Conservation (phyloP, 1,140 invertebrate genomes). For the Cydia splendana region DNA sequence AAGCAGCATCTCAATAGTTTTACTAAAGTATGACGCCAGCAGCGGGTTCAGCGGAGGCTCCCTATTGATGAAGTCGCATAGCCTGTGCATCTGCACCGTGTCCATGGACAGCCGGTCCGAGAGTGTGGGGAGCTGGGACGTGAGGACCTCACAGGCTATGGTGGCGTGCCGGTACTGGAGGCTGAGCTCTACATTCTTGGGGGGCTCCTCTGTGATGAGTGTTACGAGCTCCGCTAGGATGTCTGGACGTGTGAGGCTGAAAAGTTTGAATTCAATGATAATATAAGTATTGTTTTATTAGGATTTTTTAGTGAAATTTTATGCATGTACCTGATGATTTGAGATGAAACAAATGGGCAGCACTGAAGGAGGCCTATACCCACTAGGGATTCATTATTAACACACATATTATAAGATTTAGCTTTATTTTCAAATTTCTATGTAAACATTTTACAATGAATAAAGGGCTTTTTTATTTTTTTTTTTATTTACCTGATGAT, state of each 20-base stretch:
- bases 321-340: too few relatives aligned
- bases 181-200: constrained; percentile 87
- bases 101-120: constrained; percentile 92
- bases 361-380: too few relatives aligned
- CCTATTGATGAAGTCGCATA: constrained; percentile 94
- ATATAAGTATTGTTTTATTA: too few relatives aligned
- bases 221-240: constrained; percentile 92
- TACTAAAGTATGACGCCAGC: constrained; percentile 97
- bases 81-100: constrained; percentile 87
- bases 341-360: too few relatives aligned
- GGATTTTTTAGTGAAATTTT: too few relatives aligned
- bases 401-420: too few relatives aligned
- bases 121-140: constrained; percentile 88
- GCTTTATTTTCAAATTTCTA: too few relatives aligned
- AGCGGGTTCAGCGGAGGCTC: constrained; percentile 95
- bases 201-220: constrained; percentile 92
- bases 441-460: too few relatives aligned
- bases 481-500: too few relatives aligned
- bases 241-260: constrained; percentile 90
- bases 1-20: constrained; percentile 93
- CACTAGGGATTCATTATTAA: too few relatives aligned
- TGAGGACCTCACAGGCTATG: constrained; percentile 96
- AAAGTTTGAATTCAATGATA: too few relatives aligned
- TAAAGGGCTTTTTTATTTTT: too few relatives aligned
- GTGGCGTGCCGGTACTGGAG: constrained; percentile 94